Evolutionary conservation across 2,888 invertebrate genomes (phyloP).

Genomic region (Agrenia bidenticulata): DNA sequence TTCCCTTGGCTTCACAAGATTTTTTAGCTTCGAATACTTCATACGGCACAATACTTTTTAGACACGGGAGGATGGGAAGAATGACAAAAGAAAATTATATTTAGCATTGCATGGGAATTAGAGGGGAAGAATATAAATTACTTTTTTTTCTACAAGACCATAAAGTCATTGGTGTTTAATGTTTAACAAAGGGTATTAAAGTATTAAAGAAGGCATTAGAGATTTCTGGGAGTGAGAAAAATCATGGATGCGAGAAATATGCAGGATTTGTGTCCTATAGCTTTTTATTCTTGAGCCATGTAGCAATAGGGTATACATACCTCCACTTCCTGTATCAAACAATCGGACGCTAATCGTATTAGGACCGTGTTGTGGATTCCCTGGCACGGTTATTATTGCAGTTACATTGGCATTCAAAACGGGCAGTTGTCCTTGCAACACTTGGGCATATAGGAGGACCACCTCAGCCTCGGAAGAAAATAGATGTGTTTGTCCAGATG

Average conservation of each 20-base stretch:
- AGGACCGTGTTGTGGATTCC: conserved; percentile 45
- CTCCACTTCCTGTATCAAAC: conserved; percentile 52
- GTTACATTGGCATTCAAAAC: conserved; percentile 54
- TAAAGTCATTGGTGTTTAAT: conserved; percentile 7
- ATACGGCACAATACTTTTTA: neutral
- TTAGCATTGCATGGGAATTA: conserved; percentile 15
- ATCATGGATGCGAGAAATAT: neutral
- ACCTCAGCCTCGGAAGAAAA: conserved; percentile 31
- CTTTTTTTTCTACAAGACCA: conserved; percentile 3
- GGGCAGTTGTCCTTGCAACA: conserved; percentile 54
- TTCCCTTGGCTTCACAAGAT: neutral
- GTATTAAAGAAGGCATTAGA: conserved; percentile 1
- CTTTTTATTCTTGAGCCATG: neutral
- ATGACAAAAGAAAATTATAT: neutral
- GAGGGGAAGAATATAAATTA: conserved; percentile 12
- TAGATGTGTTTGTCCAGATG: neutral
- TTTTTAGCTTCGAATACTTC: neutral
- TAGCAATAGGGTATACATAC: conserved; percentile 26
- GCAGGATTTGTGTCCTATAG: neutral
- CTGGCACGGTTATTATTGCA: conserved; percentile 52
- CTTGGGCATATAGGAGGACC: conserved; percentile 53
- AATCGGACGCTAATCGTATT: conserved; percentile 48
- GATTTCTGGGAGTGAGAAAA: conserved; percentile 3
- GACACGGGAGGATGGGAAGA: neutral
- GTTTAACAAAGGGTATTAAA: conserved; percentile 3